Conservation (phyloP, 2,888 invertebrate genomes). For the Diarsia brunnea region DNA sequence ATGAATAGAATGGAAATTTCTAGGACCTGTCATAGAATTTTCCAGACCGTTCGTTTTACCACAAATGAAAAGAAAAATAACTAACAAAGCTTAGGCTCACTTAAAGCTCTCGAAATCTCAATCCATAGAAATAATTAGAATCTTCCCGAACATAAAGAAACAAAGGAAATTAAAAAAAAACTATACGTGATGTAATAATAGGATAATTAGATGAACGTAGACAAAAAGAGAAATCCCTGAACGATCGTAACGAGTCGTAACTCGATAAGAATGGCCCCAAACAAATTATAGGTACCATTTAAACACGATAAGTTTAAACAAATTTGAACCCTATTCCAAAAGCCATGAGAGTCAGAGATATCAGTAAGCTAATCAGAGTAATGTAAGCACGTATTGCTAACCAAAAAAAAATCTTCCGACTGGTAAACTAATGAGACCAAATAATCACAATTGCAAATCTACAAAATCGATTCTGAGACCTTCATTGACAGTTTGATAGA, state of each 20-base stretch:
- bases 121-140: slow-evolving; percentile 33
- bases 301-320: slow-evolving; percentile 29
- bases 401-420: slow-evolving; percentile 57
- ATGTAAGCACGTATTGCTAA: slow-evolving; percentile 51
- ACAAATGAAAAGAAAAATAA: slow-evolving; percentile 1
- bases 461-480: slow-evolving; percentile 10
- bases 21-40: not conserved
- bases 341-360: slow-evolving; percentile 37
- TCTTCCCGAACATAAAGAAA: slow-evolving; percentile 43
- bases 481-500: not conserved
- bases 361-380: slow-evolving; percentile 22
- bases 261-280: slow-evolving; percentile 71
- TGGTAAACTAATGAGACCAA: slow-evolving; percentile 24
- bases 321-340: slow-evolving; percentile 42
- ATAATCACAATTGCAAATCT: slow-evolving; percentile 7
- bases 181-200: slow-evolving; percentile 64
- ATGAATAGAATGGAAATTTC: slow-evolving; percentile 2
- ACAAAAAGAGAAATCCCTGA: slow-evolving; percentile 71
- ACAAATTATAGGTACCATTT: slow-evolving; percentile 60
- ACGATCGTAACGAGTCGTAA: slow-evolving; percentile 69
- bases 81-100: not conserved
- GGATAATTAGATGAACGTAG: slow-evolving; percentile 62
- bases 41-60: not conserved
- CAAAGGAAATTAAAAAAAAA: slow-evolving; percentile 29
- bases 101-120: slow-evolving; percentile 1